Evolutionary conservation across 2,113 vertebrate species (phyloP), one percentile per base, ranked within the genome.

Genomic region (Osmerus eperlanus): DNA sequence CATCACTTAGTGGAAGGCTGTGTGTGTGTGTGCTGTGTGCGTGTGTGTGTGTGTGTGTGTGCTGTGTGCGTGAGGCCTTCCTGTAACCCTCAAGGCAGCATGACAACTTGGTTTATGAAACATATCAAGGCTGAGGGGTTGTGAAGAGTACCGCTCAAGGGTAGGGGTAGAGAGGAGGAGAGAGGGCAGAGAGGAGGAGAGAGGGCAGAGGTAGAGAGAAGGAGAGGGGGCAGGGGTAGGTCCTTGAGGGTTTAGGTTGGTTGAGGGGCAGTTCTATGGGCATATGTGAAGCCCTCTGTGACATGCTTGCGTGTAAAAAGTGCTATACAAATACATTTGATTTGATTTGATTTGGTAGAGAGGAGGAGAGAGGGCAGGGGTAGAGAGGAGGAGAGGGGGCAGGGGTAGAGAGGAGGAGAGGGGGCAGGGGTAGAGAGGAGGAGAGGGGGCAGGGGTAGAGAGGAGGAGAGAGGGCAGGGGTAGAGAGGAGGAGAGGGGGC

Each of bases 91-190:
- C 7, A 4, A 36, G 32, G 32, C 32, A 6, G 32, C 4, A 36
- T 4, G 7, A 36, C 32, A 36, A 54, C 52, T 19, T 28, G 52
- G 8, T 11, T 36, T 3, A 36, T 6, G 51, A 55, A 3, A 16
- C 23, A 13, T 23, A 8, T 88, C 84, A 90, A 88, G 84, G 85
- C 85, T 86, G 71, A 75, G 75, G 77, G 86, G 83, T 87, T 87
- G 86, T 85, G 85, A 88, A 1, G 3, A 36, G 32, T 4, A 7
- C 32, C 32, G 7, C 21, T 21, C 21, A 21, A 21, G 21, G 21
- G 21, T 21, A 21, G 21, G 21, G 21, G 21, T 21, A 78, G 62
- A 81, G 74, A 79, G 79, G 79, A 72, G 68, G 41, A 47, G 41
- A 47, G 9, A 9, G 25, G 2, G 3, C 4, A 47, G 29, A 41